These are phyloP conservation scores for Chrysogorgia sp. DNA, from an alignment of 92 coral and sea anemone species.

Conservation along the genomic window DNA sequence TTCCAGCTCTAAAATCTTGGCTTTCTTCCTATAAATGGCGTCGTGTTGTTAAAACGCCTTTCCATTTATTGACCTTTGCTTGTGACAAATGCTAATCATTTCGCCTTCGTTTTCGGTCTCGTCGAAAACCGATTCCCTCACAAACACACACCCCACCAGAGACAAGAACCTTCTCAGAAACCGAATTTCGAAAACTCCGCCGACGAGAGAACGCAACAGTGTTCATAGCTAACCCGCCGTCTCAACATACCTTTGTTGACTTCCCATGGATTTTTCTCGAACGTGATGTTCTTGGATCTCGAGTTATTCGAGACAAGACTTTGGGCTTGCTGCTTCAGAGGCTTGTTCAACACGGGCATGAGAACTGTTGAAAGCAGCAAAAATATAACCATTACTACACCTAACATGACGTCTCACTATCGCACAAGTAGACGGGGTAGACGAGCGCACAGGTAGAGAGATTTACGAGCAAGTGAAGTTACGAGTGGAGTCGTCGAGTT, in stretches of 20 bases:
- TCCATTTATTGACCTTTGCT: slow-evolving; percentile 26
- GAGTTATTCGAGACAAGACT: background rate
- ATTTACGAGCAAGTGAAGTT: background rate
- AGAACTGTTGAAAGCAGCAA: background rate
- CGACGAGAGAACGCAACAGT: too few species aligned
- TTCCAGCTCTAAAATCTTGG: background rate
- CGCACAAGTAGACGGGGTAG: background rate
- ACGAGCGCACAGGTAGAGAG: background rate
- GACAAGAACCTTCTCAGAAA: background rate
- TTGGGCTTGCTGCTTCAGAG: background rate
- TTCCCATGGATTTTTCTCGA: slow-evolving; percentile 91
- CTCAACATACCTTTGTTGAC: slow-evolving; percentile 76
- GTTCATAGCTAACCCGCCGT: slow-evolving; percentile 58
- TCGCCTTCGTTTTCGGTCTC: background rate
- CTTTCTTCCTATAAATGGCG: slow-evolving; percentile 29
- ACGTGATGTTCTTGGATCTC: slow-evolving; percentile 6
- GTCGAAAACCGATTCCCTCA: background rate
- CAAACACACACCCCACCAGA: background rate
- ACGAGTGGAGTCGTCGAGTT: slow-evolving; percentile 1
- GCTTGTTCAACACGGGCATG: background rate
- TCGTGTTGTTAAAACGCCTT: slow-evolving; percentile 9
- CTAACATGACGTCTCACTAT: background rate
- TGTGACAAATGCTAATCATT: slow-evolving; percentile 34
- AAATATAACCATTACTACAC: background rate
- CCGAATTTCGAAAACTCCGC: background rate